Conservation (phyloP, 2,797 vertebrate genomes). For the Threskiornis aethiopicus region DNA sequence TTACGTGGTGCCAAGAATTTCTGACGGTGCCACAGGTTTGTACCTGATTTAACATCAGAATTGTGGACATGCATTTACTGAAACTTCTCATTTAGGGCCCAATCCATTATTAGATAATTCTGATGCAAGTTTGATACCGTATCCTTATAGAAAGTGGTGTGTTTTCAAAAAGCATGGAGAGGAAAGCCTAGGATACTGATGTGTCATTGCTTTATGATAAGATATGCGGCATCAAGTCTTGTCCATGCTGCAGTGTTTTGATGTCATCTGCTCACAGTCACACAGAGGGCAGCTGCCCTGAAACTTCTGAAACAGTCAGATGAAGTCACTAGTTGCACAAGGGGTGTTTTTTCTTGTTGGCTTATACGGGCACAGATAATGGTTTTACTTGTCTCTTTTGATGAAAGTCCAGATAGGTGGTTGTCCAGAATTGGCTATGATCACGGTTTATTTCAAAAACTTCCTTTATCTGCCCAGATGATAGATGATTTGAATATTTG, state of each 20-base stretch:
- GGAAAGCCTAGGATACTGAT: neutral
- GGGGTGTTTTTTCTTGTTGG: neutral
- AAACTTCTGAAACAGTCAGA: neutral
- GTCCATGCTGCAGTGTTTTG: neutral
- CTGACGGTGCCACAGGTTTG: neutral
- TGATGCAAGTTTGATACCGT: neutral
- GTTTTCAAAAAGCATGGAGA: neutral
- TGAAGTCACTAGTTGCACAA: neutral
- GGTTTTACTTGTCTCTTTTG: neutral
- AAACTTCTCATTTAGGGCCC: neutral
- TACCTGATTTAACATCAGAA: neutral
- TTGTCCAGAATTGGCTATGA: neutral
- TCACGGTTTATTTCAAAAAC: neutral
- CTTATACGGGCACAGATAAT: neutral
- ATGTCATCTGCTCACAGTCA: neutral
- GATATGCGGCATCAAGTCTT: neutral
- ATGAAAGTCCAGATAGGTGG: neutral
- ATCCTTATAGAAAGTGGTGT: neutral
- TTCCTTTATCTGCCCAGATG: neutral
- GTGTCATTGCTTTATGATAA: neutral
- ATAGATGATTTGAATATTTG: neutral
- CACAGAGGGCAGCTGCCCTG: neutral
- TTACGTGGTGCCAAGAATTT: neutral
- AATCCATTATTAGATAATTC: neutral
- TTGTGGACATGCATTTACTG: neutral